phyloP scores from a whole-genome alignment of 2,113 vertebrate genomes.

The Phylloscopus trochiloides region DNA sequence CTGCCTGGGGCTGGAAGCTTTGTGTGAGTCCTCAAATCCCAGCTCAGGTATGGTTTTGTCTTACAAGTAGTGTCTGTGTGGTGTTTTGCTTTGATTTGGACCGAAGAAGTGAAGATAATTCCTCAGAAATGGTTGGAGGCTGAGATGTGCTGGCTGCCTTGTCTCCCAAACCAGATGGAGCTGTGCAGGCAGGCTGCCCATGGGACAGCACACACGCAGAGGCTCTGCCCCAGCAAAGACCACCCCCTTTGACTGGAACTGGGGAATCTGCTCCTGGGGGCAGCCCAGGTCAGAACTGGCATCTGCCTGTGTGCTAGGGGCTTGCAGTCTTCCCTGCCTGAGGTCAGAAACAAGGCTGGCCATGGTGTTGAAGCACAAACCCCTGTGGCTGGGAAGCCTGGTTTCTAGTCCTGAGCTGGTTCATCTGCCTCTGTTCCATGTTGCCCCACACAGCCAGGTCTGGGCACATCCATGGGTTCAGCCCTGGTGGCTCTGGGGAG shows the following conservation, averaged over 20 bases:
- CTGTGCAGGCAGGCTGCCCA: not conserved
- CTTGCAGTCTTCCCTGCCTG: not conserved
- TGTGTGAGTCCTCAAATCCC: not conserved
- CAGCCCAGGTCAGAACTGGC: not conserved
- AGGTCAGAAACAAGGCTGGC: not conserved
- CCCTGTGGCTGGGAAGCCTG: not conserved
- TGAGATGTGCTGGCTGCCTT: not conserved
- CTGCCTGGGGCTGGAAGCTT: not conserved
- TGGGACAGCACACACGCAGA: accelerated
- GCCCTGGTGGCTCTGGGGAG: not conserved
- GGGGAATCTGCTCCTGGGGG: not conserved
- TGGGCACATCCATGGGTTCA: not conserved
- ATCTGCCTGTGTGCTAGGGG: not conserved
- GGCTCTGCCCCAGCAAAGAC: not conserved
- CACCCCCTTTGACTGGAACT: accelerated
- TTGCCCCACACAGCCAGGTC: not conserved
- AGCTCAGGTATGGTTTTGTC: not conserved
- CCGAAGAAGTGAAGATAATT: not conserved
- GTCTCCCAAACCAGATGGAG: not conserved
- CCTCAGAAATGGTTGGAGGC: not conserved
- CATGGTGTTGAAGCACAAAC: accelerated
- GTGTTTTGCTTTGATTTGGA: not conserved
- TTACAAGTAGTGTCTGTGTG: accelerated
- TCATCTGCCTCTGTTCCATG: not conserved
- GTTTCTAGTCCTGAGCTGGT: not conserved